Conservation (phyloP, 2,888 invertebrate species). For the Pecten maximus region DNA sequence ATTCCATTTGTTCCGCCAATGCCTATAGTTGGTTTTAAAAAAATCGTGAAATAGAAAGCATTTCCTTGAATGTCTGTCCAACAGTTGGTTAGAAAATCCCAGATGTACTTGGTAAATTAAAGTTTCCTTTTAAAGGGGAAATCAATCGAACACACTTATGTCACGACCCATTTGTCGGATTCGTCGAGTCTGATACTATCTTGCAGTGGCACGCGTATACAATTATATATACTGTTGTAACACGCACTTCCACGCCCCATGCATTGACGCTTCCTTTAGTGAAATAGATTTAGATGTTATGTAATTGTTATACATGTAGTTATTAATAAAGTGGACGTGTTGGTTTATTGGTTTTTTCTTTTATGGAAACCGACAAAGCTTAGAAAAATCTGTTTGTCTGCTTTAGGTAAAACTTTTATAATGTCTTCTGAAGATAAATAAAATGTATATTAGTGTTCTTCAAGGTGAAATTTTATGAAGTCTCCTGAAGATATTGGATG, state of each 20-base stretch:
- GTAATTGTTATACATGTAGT: not conserved
- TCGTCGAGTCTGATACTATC: not conserved
- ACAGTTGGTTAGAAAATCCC: slow-evolving; percentile 22
- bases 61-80: not conserved
- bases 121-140: not conserved
- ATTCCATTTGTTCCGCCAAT: slow-evolving; percentile 1
- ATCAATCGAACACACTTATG: not conserved
- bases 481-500: too few species aligned
- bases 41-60: not conserved
- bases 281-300: not conserved
- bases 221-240: not conserved
- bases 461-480: too few species aligned
- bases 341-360: not conserved
- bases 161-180: slow-evolving; percentile 1
- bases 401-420: too few species aligned
- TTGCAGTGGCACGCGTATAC: not conserved
- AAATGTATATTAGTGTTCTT: too few species aligned
- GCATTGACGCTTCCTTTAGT: not conserved
- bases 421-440: too few species aligned
- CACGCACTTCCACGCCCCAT: not conserved
- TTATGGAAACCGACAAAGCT: not conserved
- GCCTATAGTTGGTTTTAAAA: not conserved
- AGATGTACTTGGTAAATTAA: slow-evolving; percentile 7
- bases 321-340: not conserved
- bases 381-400: too few species aligned